These are phyloP conservation scores for Lacerta bilineata DNA, from an alignment of 2,797 vertebrate species.

Conservation along the genomic window DNA sequence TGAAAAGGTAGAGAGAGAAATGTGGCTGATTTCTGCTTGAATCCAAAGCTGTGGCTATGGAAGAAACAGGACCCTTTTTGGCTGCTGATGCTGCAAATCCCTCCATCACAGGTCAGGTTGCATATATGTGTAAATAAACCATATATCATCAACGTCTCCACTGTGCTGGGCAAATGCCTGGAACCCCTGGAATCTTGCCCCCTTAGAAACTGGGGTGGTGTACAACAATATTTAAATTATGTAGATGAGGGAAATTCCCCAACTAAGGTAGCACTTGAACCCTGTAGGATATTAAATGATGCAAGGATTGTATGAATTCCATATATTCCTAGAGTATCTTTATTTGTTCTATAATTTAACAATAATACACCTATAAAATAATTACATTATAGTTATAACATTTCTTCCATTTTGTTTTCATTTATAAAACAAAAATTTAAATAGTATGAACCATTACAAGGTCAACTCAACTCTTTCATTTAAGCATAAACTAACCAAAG, in stretches of 20 bases:
- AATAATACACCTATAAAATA: constrained; percentile 84
- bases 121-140: no score
- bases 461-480: constrained; percentile 75
- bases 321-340: constrained; percentile 80
- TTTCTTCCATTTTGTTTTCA: constrained; percentile 79
- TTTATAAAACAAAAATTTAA: constrained; percentile 85
- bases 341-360: constrained; percentile 86
- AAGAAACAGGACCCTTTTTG: no score
- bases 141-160: no score
- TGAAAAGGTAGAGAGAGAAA: no score
- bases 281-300: constrained; percentile 45
- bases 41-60: no score
- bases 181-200: background rate
- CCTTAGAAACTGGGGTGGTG: no score
- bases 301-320: constrained; percentile 46
- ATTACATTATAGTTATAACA: constrained; percentile 85
- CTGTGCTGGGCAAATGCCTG: no score
- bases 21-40: no score
- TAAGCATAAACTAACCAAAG: constrained; percentile 58
- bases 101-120: no score
- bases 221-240: background rate
- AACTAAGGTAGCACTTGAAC: constrained; percentile 13
- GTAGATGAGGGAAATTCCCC: background rate
- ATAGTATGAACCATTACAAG: constrained; percentile 81
- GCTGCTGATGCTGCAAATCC: no score